Evolutionary conservation across 2,797 vertebrate genomes (phyloP), one percentile per base, ranked within the genome.

Genomic region (Hyperoplus immaculatus): DNA sequence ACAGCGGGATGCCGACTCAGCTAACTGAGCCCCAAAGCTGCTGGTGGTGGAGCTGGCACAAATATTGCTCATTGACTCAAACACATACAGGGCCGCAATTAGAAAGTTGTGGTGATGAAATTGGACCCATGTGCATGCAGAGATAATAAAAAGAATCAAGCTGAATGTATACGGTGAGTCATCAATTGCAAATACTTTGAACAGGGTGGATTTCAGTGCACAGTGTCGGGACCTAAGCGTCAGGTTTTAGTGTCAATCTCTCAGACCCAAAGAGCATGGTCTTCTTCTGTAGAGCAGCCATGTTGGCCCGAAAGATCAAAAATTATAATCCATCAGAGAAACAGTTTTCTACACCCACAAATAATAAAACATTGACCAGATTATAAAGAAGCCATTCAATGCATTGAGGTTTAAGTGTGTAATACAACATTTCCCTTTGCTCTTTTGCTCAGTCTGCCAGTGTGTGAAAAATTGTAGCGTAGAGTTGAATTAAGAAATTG

Each of bases 1-100:
- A 42, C 87, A 84, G 89, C 87, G 83, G 84, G 84, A 90, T 72
- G 86, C 87, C 70, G 46, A 60, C 74, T 89, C 80, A 84, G 87
- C 80, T 53, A 59, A 62, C 67, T 21, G 82, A 84, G 78, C 55
- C 66, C 16, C 78, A 56, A 72, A 82, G 76, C 65, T 45, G 75
- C 74, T 63, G 7, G 58, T 60, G 67, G 65, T 71, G 79, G 50
- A 6, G 69, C 59, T 70, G 76, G 66, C 66, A 16, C 8, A 15
- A 10, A 49, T 42, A 41, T 51, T 12, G 72, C 42, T 79, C 72
- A 60, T 15, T 36, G 63, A 82, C 42, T 63, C 53, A 43, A 71
- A 56, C 62, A 5, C 14, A 69, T 8, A 63, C 69, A 21, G 67
- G 6, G 41, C 58, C 75, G 51, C 67, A 45, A 46, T 49, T 21